phyloP scores from a whole-genome alignment of 1,140 invertebrate species.

The Penaeus japonicus region DNA sequence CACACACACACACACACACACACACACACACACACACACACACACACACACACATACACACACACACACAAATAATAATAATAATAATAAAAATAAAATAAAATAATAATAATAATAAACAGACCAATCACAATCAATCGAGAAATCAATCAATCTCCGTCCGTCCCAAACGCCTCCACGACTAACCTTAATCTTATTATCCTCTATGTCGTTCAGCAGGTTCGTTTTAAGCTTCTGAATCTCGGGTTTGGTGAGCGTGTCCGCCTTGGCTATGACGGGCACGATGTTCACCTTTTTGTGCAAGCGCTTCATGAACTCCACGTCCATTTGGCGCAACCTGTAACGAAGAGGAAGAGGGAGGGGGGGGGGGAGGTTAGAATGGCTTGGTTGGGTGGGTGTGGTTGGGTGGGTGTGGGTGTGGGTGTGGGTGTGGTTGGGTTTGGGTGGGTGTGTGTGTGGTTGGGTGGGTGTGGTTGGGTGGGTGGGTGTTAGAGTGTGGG shows the following conservation, averaged over 20 bases:
- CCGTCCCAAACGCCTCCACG: not conserved
- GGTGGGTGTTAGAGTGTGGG: too few relatives aligned
- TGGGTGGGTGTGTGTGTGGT: too few relatives aligned
- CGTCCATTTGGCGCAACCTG: constrained; percentile 70
- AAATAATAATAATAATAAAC: not conserved
- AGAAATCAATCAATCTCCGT: not conserved
- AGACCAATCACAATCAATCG: not conserved
- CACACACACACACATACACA: not conserved
- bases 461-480: too few relatives aligned
- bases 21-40: not conserved
- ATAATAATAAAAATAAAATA: not conserved
- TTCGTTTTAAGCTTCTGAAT: constrained; percentile 83
- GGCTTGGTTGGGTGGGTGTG: too few relatives aligned
- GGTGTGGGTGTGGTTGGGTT: not conserved
- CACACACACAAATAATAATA: not conserved
- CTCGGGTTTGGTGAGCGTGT: constrained; percentile 77
- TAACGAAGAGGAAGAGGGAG: not conserved
- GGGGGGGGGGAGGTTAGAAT: not conserved
- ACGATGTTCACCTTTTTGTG: constrained; percentile 72
- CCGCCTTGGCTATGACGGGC: constrained; percentile 73
- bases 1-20: not conserved
- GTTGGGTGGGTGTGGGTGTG: too few relatives aligned
- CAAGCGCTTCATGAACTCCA: constrained; percentile 71
- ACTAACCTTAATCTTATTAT: constrained; percentile 67
- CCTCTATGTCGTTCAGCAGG: constrained; percentile 70